Percentiles rank a stretch among this genome's conserved stretches.
Conservation (phyloP, 53 echinoderm and acorn worm species). For the Paracentrotus lividus region DNA sequence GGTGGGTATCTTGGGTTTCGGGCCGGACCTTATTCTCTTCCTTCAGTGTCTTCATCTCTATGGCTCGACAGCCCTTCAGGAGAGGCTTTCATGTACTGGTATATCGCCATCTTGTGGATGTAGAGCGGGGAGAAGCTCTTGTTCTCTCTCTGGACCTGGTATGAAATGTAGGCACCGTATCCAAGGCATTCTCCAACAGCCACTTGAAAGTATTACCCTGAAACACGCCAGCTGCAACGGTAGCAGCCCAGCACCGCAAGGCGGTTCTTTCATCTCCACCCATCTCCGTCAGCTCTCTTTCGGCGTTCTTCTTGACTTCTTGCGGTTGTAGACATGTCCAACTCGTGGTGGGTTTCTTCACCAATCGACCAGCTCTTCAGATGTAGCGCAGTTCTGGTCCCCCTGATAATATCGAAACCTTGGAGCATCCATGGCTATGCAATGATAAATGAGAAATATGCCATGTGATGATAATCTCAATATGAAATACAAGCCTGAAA, state of each 20-base stretch:
- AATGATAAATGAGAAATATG: neutral
- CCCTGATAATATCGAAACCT: neutral
- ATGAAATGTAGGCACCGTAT: conserved; percentile 68
- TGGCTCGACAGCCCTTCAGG: conserved; percentile 66
- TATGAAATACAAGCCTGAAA: too few relatives aligned
- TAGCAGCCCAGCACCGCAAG: conserved; percentile 38
- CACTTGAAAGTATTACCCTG: conserved; percentile 79
- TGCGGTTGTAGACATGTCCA: neutral
- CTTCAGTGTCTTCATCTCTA: neutral
- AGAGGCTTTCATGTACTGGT: conserved; percentile 73
- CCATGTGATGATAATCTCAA: neutral
- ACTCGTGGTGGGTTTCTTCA: neutral
- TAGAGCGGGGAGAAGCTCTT: neutral
- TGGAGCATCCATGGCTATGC: conserved; percentile 6
- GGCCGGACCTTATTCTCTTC: neutral
- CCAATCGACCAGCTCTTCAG: neutral
- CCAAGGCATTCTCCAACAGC: conserved; percentile 77
- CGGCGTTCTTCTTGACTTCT: neutral
- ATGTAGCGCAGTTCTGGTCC: neutral
- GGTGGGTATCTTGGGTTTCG: too few relatives aligned
- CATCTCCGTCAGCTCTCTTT: neutral
- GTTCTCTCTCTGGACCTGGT: neutral
- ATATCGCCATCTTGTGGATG: conserved; percentile 72
- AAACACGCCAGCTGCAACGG: conserved; percentile 54
- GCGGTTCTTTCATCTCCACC: neutral